Conservation (phyloP, 2,797 vertebrate species). For the Aldrovandia affinis region DNA sequence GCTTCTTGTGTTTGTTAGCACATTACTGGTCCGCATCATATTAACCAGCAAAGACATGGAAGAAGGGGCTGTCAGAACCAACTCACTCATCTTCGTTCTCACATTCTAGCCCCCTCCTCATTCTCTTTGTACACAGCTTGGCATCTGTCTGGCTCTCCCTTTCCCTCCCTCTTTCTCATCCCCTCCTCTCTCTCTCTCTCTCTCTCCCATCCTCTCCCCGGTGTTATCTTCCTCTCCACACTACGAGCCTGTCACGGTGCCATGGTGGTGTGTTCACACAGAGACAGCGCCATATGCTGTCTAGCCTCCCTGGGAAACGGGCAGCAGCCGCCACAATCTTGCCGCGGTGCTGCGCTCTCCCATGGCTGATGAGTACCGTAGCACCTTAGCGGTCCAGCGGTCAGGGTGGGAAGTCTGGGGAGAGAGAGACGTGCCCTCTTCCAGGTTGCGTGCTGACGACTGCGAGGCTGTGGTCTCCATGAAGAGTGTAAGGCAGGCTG, state of each 20-base stretch:
- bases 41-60: not conserved
- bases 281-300: constrained; percentile 80
- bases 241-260: constrained; percentile 62
- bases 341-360: constrained; percentile 49
- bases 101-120: constrained; percentile 33
- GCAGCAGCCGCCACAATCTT: constrained; percentile 46
- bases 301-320: constrained; percentile 67
- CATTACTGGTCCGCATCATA: not conserved
- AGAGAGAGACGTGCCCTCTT: not conserved
- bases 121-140: constrained; percentile 44
- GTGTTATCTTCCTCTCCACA: constrained; percentile 40
- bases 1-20: not conserved
- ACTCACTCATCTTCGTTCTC: constrained; percentile 33
- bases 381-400: not conserved
- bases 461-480: constrained; percentile 3
- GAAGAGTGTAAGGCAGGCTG: too few species aligned
- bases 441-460: not conserved
- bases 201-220: constrained; percentile 18
- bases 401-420: constrained; percentile 22
- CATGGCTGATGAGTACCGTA: constrained; percentile 7
- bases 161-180: constrained; percentile 19
- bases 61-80: not conserved
- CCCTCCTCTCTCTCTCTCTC: constrained; percentile 34
- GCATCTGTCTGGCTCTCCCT: constrained; percentile 49
- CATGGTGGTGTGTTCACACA: constrained; percentile 71